Base-by-base conservation (phyloP, 37 sponge, comb jelly and placozoan genomes). In the Bolinopsis microptera region DNA sequence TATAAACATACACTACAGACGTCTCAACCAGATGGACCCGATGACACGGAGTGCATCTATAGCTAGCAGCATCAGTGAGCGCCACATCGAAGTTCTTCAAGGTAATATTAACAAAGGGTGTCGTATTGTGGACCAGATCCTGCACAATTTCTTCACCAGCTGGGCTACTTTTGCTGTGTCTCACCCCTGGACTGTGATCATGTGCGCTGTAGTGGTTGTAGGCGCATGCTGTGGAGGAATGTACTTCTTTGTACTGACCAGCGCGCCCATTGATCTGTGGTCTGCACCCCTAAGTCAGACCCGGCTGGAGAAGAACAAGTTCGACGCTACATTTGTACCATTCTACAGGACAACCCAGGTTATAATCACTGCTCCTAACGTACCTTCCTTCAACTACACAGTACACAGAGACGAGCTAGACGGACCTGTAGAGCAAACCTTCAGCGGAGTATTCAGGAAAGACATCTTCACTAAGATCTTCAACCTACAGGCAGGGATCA, bases 241-340 rank as follows among this genome's bases (percentile, higher is more conserved):
- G 83, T 69, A 83, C 61, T 90, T 93, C 32, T 95, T 97, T 92
- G 70, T 93, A 1, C 92, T 97, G 35, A 96, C 96, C 30, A 98
- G 97, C 26, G 96, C 97, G 83, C 97, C 99, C 18, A 97, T 98
- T 0, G 82, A 97, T 92, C 94, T 98, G 38, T 98, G 99, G 99
- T 97, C 97, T 26, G 93, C 97, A 9, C 95, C 96, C 32, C n/a
- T 68, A 67, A 96, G 96, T 48, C 95, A 94, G 30, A 96, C 99
- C 25, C 92, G 99, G 38, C 32, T 80, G 32, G 96, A 98, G 75
- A 98, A 97, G 96, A 67, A 97, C 80, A 97, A 98, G 69, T 98
- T 96, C 93, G 99, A 98, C 69, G 67, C 82, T 24, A 76, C 95
- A 39, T 98, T 98, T 86, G 94, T 92, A 28, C 99, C 99, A 0